These are phyloP conservation scores for Auanema freiburgensis DNA, from an alignment of 2,888 invertebrate species.

Conservation along the genomic window DNA sequence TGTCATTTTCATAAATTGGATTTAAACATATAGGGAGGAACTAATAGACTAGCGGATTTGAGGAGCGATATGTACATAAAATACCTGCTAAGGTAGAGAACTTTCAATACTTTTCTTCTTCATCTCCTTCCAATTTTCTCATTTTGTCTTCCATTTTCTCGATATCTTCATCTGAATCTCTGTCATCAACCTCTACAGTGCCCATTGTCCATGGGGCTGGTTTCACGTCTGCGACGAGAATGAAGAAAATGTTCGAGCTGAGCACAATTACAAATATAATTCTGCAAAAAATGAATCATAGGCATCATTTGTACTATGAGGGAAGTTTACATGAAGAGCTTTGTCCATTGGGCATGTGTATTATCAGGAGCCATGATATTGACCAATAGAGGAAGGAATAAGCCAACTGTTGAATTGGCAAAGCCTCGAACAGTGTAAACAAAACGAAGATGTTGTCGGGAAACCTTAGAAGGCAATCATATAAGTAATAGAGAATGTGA, in stretches of 20 bases:
- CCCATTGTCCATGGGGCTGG: conserved; percentile 35
- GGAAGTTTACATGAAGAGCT: conserved; percentile 29
- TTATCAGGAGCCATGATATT: conserved; percentile 31
- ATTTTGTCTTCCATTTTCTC: conserved; percentile 17
- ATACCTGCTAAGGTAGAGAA: background rate
- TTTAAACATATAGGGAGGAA: too few relatives aligned
- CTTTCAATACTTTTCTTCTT: background rate
- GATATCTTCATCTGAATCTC: conserved; percentile 21
- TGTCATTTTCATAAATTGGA: too few relatives aligned
- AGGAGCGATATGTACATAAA: too few relatives aligned
- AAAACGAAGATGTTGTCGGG: conserved; percentile 29
- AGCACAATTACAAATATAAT: conserved; percentile 35
- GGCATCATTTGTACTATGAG: too few relatives aligned
- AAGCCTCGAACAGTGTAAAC: conserved; percentile 31
- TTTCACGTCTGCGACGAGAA: conserved; percentile 27
- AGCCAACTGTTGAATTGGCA: conserved; percentile 26
- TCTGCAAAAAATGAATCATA: conserved; percentile 20
- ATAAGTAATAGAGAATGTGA: background rate
- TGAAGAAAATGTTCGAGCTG: conserved; percentile 35
- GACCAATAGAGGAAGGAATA: conserved; percentile 30
- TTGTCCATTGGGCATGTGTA: conserved; percentile 30
- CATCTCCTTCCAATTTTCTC: background rate
- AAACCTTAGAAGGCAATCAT: background rate
- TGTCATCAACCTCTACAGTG: conserved; percentile 27
- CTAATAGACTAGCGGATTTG: too few relatives aligned